Conservation (phyloP, 2,113 vertebrate genomes). For the Passer domesticus region DNA sequence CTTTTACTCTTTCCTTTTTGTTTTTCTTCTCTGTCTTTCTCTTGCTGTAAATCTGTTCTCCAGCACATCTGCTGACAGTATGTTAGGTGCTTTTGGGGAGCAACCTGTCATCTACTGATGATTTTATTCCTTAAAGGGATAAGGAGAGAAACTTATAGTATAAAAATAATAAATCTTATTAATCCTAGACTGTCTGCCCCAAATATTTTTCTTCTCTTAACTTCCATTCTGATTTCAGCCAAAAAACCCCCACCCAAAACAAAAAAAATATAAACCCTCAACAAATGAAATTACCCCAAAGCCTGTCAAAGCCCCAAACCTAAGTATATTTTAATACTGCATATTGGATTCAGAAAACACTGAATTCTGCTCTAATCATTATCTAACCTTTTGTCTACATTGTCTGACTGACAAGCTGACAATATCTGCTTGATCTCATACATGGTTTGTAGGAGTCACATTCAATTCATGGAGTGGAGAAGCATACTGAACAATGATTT, state of each 20-base stretch:
- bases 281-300: neutral
- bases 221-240: neutral
- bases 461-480: neutral
- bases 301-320: accelerated
- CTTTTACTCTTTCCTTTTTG: too few relatives aligned
- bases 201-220: neutral
- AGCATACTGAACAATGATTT: neutral
- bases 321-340: neutral
- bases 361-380: neutral
- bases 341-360: neutral
- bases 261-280: neutral
- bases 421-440: neutral
- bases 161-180: neutral
- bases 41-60: neutral
- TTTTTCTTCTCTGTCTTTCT: neutral
- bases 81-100: neutral
- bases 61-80: neutral
- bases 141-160: neutral
- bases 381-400: neutral
- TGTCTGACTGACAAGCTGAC: neutral
- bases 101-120: neutral
- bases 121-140: neutral
- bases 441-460: neutral
- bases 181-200: accelerated
- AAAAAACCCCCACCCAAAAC: accelerated